A percentile compares a stretch with the other conserved stretches of the same genome.
phyloP scores from a whole-genome alignment of 2,888 invertebrate species.

The Tethea ocularis region DNA sequence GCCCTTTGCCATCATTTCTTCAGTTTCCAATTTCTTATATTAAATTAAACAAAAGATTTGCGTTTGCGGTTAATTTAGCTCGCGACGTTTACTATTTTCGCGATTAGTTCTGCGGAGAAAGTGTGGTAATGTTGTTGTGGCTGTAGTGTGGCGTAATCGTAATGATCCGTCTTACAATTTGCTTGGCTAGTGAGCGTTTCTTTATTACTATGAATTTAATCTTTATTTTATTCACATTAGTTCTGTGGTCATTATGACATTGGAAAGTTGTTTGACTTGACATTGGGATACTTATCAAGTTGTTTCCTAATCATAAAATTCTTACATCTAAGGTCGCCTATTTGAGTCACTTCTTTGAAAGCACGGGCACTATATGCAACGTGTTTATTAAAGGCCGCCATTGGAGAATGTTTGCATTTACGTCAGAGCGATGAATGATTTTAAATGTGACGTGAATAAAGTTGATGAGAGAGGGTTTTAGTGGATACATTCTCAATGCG shows the following conservation, averaged over 20 bases:
- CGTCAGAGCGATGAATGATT: conserved; percentile 59
- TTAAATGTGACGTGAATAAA: conserved; percentile 54
- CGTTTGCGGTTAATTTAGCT: conserved; percentile 30
- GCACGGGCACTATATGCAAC: conserved; percentile 18
- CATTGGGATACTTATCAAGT: conserved; percentile 23
- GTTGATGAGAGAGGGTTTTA: conserved; percentile 42
- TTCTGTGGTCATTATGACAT: background rate
- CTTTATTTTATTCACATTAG: conserved; percentile 1
- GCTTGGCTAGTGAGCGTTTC: conserved; percentile 22
- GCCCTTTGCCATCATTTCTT: background rate
- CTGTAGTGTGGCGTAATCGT: conserved; percentile 46
- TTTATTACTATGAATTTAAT: conserved; percentile 16
- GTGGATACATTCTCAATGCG: conserved; percentile 62
- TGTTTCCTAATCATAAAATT: conserved; percentile 13
- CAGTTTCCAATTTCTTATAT: conserved; percentile 4
- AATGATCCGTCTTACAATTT: conserved; percentile 35
- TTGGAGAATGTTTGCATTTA: conserved; percentile 37
- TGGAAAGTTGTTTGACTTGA: conserved; percentile 33
- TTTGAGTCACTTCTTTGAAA: conserved; percentile 27
- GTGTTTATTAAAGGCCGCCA: conserved; percentile 32
- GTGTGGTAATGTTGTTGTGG: conserved; percentile 47
- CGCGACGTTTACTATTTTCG: conserved; percentile 38
- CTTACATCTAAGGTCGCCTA: conserved; percentile 32
- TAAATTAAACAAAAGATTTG: conserved; percentile 16
- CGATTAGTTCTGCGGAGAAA: conserved; percentile 54